phyloP scores from a whole-genome alignment of 2,797 vertebrate species.

The Naso thynnoides region DNA sequence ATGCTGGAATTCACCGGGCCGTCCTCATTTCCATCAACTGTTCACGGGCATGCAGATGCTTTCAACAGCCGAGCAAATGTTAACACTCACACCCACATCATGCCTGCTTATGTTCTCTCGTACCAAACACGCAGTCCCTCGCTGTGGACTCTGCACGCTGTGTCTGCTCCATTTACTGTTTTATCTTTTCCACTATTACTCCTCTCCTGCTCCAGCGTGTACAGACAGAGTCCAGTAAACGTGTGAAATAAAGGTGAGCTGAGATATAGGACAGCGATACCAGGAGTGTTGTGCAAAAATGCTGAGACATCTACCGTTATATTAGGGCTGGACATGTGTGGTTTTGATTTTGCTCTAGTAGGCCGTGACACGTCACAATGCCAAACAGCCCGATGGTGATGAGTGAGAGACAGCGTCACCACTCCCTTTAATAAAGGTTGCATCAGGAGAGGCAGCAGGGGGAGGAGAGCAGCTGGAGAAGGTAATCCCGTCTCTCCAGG shows the following conservation, averaged over 20 bases:
- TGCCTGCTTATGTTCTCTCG: constrained; percentile 18
- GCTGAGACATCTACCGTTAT: not conserved
- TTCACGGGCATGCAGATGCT: constrained; percentile 42
- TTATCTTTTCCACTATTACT: constrained; percentile 20
- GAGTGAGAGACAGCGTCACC: constrained; percentile 47
- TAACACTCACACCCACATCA: constrained; percentile 49
- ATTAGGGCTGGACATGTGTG: not conserved
- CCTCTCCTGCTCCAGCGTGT: constrained; percentile 25
- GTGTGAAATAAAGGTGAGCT: constrained; percentile 9
- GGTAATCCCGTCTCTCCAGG: constrained; percentile 84
- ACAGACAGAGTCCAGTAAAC: constrained; percentile 35
- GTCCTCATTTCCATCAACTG: constrained; percentile 64
- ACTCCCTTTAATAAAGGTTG: constrained; percentile 71
- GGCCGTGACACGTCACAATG: constrained; percentile 33
- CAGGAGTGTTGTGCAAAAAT: not conserved
- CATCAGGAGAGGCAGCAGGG: constrained; percentile 59
- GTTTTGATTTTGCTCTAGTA: constrained; percentile 3
- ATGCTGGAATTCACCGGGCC: constrained; percentile 63
- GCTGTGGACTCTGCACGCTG: constrained; percentile 28
- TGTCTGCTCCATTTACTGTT: constrained; percentile 32
- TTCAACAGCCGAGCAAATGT: constrained; percentile 58
- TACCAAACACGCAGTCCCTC: constrained; percentile 21
- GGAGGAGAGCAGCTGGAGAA: constrained; percentile 80
- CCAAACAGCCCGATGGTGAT: constrained; percentile 19
- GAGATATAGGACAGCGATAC: not conserved